Evolutionary conservation across 2,113 vertebrate species (phyloP).

Genomic region (Scomber scombrus): DNA sequence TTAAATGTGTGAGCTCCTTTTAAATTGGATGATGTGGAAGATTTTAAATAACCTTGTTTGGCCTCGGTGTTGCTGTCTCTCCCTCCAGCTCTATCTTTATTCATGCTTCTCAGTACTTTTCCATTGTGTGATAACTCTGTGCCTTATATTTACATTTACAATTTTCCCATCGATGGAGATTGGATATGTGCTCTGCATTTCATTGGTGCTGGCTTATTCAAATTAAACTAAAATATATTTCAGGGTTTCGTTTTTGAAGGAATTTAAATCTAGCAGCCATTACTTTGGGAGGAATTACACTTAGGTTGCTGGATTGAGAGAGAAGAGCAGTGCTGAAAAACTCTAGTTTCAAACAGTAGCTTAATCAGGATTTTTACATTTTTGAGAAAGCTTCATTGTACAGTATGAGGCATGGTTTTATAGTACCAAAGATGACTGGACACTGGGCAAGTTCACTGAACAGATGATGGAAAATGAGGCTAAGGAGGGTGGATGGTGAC

Average conservation of each 20-base stretch:
- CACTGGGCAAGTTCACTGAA: not conserved
- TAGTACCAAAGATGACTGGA: not conserved
- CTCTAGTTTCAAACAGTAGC: too few species aligned
- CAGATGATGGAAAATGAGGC: not conserved
- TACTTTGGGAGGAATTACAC: not conserved
- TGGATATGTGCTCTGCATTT: slow-evolving; percentile 24
- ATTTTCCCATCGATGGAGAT: not conserved
- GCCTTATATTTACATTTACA: slow-evolving; percentile 39
- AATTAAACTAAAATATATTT: slow-evolving; percentile 30
- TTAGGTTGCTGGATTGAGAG: not conserved
- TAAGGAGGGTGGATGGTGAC: not conserved
- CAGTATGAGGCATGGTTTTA: not conserved
- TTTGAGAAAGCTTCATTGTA: not conserved
- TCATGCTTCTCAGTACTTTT: slow-evolving; percentile 27
- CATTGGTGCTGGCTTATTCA: slow-evolving; percentile 12
- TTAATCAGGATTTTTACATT: not conserved
- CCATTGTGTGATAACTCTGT: slow-evolving; percentile 30
- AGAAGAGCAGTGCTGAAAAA: not conserved
- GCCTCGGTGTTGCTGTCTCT: slow-evolving; percentile 30
- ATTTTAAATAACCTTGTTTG: slow-evolving; percentile 43
- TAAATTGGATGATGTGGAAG: slow-evolving; percentile 49
- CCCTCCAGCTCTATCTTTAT: slow-evolving; percentile 20
- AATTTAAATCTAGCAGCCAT: too few species aligned
- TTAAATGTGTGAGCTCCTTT: slow-evolving; percentile 32
- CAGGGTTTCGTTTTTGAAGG: not conserved